Evolutionary conservation across 2,888 invertebrate species (phyloP), one percentile per base, ranked within the genome.

Genomic region (Zhengitettix transpicula): DNA sequence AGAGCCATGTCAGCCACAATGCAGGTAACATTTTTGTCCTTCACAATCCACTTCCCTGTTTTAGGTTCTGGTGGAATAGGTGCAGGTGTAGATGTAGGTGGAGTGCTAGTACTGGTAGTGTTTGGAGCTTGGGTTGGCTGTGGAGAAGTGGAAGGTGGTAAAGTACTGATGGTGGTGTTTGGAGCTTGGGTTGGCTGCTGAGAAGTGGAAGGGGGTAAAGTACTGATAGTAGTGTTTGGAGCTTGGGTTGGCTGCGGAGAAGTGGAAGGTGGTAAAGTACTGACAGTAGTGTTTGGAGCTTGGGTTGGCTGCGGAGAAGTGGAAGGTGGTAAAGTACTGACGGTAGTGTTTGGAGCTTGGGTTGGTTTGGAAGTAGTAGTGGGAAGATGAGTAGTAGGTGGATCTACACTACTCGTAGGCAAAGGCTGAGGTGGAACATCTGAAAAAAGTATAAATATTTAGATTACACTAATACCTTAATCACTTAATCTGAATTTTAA

Each of bases 1-100:
- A 81, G 77, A 0, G 85, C 83, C 75, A 87, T 82, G 71, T 82
- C 75, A 10, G 83, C 71, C 56, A 84, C 68, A 40, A 89, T 78
- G 67, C 88, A 88, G 10, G 81, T 80, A 0, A 74, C 69, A 67
- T 82, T 81, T 14, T 64, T 59, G 51, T 75, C 72, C 11, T 71
- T 68, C 9, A 77, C 70, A 40, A 65, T 63, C 81, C 82, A 83
- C 62, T 70, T 74, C 52, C 77, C 79, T 55, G 71, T 68, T 55
- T 66, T 65, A 10, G 76, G 75, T 40, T 70, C 66, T 10, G 68
- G 67, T 51, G 65, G 65, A 2, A 69, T 67, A 17, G 67, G 57
- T 9, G 68, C 65, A 42, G 69, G 59, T 9, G 68, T 60, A 9
- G 62, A 55, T 8, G 60, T 47, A 14, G n/a, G 14, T 14, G 47